Base-by-base conservation (phyloP, 1,140 invertebrate species). In the Xylocopa sonorina region DNA sequence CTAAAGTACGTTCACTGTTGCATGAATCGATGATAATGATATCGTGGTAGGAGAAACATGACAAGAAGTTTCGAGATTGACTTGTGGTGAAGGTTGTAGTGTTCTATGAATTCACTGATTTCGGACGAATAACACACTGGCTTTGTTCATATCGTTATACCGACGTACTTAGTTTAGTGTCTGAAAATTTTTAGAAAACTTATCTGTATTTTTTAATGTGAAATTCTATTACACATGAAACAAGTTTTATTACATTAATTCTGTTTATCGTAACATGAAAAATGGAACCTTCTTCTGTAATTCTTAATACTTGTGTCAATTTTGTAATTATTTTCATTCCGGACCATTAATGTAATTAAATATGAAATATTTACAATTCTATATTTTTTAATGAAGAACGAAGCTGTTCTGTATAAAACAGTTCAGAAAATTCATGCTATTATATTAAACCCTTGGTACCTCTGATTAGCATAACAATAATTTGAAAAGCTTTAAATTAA, bases 31-130 rank as follows among this genome's bases (percentile, higher is more conserved):
- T 34, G 32, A 41, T 29, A 16, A 62, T 38, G n/a, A 38, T 62
- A 62, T 24, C 58, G 32, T 38, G 34, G 12, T 62, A 24, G 58
- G 10, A 38, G 58, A 62, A 62, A 41, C 14, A 32, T 62, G 58
- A 62, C 58, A 62, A 62, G 34, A 62, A 62, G 58, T 62, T 62
- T 62, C 32, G 34, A 62, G 34, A 62, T 62, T 62, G 32, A 62
- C 21, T 38, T 34, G 9, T 21, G 29, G 6, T 62, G 58, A 24
- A 38, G 58, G 18, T 62, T 62, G n/a, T 18, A 62, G 10, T 24
- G 34, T 62, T 10, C 34, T 12, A 24, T 12, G n/a, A 62, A 62
- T 62, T 62, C n/a, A 38, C 21, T 38, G 34, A 62, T 62, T 38
- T 62, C 34, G 58, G 38, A 60, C 32, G 58, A 58, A 60, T 9